Evolutionary conservation across 2,888 invertebrate genomes (phyloP).

Genomic region (Sphinx pinastri): DNA sequence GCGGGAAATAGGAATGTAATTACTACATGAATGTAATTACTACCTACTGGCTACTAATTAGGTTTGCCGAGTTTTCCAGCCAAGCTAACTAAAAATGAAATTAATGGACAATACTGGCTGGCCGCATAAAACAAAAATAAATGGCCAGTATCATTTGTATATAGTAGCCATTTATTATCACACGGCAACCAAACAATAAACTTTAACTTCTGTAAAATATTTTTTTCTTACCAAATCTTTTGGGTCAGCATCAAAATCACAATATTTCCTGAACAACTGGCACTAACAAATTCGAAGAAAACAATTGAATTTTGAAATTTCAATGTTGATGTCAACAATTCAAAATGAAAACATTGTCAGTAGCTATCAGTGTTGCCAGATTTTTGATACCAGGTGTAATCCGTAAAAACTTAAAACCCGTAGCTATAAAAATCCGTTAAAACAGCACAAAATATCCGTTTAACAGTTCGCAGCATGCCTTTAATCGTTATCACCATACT

Average conservation of each 20-base stretch:
- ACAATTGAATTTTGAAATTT: slow-evolving; percentile 63
- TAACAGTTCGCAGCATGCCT: too few species aligned
- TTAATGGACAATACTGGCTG: slow-evolving; percentile 50
- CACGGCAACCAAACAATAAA: background rate
- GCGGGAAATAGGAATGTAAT: too few species aligned
- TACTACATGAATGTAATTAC: background rate
- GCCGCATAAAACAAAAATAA: slow-evolving; percentile 53
- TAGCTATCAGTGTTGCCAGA: slow-evolving; percentile 16
- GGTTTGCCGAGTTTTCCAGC: slow-evolving; percentile 45
- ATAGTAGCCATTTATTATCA: background rate
- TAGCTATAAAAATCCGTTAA: too few species aligned
- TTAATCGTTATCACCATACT: too few species aligned
- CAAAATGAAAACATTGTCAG: slow-evolving; percentile 47
- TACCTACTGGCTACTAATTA: background rate
- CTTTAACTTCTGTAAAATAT: slow-evolving; percentile 31
- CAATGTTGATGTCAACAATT: slow-evolving; percentile 29
- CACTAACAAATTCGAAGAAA: slow-evolving; percentile 60
- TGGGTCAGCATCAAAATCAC: background rate
- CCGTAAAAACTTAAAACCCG: too few species aligned
- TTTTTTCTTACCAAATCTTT: slow-evolving; percentile 20
- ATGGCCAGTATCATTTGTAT: slow-evolving; percentile 49
- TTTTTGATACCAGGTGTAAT: too few species aligned
- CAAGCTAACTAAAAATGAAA: slow-evolving; percentile 47
- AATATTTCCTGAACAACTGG: slow-evolving; percentile 56
- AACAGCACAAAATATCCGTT: too few species aligned